A percentile compares a stretch with the other conserved stretches of the same genome.
phyloP scores from a whole-genome alignment of 30 jellyfish, hydroid and myxozoan genomes.

The Euphysa ruthae region DNA sequence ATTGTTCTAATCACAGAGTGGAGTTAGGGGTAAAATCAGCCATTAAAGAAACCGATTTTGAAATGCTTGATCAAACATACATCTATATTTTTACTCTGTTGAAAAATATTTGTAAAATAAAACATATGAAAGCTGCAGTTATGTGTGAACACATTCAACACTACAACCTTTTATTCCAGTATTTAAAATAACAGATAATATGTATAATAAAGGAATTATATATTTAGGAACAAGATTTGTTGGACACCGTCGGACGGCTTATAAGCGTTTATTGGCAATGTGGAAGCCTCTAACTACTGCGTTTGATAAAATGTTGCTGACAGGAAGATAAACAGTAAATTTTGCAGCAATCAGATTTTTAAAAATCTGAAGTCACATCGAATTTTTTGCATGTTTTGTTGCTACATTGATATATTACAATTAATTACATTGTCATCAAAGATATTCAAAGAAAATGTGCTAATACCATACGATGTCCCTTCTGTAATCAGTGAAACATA shows the following conservation, averaged over 20 bases:
- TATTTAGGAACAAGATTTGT: slow-evolving; percentile 54
- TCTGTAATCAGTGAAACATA: too few species aligned
- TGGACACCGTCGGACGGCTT: slow-evolving; percentile 54
- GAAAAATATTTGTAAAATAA: slow-evolving; percentile 46
- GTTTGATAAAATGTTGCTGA: too few species aligned
- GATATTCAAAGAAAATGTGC: too few species aligned
- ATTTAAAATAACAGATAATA: not conserved
- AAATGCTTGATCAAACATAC: slow-evolving; percentile 37
- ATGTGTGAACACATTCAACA: slow-evolving; percentile 18
- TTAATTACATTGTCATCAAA: too few species aligned
- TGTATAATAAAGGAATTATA: not conserved
- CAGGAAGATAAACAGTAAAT: too few species aligned
- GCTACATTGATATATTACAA: too few species aligned
- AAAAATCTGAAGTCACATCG: too few species aligned
- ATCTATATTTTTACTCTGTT: slow-evolving; percentile 23
- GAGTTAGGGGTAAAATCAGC: slow-evolving; percentile 71
- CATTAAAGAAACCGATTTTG: slow-evolving; percentile 18
- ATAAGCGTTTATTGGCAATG: slow-evolving; percentile 29
- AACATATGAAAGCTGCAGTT: slow-evolving; percentile 26
- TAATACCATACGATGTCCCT: too few species aligned
- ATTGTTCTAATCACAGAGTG: slow-evolving; percentile 54
- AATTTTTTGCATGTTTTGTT: too few species aligned
- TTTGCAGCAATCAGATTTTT: too few species aligned
- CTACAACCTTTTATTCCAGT: slow-evolving; percentile 9
- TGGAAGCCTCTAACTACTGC: slow-evolving; percentile 61